Evolutionary conservation across 37 sponge, comb jelly and placozoan genomes (phyloP).

Genomic region (Eunapius fragilis): DNA sequence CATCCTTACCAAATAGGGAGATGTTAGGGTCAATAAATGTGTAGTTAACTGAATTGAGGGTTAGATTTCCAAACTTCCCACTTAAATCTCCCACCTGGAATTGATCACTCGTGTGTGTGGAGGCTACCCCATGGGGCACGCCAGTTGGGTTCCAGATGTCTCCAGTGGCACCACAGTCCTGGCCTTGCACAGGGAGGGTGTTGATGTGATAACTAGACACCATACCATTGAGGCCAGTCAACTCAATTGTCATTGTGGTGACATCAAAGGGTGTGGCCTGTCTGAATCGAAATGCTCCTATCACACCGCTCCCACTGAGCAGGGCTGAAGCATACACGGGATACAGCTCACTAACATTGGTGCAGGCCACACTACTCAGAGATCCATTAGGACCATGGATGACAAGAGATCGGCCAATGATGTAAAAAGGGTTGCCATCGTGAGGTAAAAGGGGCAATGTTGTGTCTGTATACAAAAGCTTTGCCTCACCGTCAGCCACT

Average conservation of each 20-base stretch:
- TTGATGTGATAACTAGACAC: constrained; percentile 68
- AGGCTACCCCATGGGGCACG: background rate
- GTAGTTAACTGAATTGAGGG: background rate
- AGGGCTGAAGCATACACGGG: constrained; percentile 41
- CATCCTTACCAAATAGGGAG: constrained; percentile 62
- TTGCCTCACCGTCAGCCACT: constrained; percentile 18
- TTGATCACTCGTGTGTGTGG: constrained; percentile 54
- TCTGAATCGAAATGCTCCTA: constrained; percentile 44
- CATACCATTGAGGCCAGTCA: constrained; percentile 44
- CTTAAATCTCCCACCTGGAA: constrained; percentile 82
- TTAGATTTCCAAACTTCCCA: constrained; percentile 71
- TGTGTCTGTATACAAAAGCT: constrained; percentile 54
- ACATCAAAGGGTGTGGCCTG: constrained; percentile 63
- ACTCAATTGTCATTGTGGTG: constrained; percentile 45
- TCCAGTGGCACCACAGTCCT: constrained; percentile 10
- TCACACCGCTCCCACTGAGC: constrained; percentile 17
- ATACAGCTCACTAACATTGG: constrained; percentile 19
- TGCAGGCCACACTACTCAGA: constrained; percentile 48
- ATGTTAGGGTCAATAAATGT: constrained; percentile 53
- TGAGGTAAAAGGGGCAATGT: constrained; percentile 30
- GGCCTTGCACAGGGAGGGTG: constrained; percentile 33
- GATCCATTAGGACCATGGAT: constrained; percentile 50
- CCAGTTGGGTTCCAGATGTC: constrained; percentile 66
- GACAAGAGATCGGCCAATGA: constrained; percentile 59
- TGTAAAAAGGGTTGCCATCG: background rate